Evolutionary conservation across 1,140 invertebrate genomes (phyloP).

Genomic region (Drosophila kikkawai): DNA sequence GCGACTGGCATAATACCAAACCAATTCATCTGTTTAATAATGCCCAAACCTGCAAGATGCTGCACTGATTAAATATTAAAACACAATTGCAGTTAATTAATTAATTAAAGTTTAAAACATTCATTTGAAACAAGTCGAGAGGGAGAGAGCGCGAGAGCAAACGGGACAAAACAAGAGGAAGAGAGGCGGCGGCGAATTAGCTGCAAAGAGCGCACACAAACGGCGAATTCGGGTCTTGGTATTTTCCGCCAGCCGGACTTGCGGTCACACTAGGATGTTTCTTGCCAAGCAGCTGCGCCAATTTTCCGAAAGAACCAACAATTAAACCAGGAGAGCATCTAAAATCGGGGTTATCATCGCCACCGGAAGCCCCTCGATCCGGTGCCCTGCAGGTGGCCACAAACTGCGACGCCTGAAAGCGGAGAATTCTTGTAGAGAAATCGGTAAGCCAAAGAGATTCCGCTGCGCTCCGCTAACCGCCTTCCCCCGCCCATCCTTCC

Average conservation of each 20-base stretch:
- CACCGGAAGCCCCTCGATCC: constrained; percentile 10
- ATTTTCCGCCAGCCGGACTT: neutral
- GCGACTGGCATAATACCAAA: neutral
- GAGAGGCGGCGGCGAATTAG: constrained; percentile 4
- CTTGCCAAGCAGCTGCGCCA: constrained; percentile 21
- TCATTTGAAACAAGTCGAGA: neutral
- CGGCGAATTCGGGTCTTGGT: neutral
- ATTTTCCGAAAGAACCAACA: constrained; percentile 29
- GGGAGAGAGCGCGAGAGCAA: neutral
- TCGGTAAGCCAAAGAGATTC: constrained; percentile 25
- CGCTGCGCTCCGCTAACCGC: neutral
- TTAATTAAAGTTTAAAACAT: constrained; percentile 5
- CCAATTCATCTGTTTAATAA: constrained; percentile 1
- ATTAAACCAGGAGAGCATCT: constrained; percentile 32
- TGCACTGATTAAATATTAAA: constrained; percentile 14
- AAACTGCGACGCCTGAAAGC: neutral
- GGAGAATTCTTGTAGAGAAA: constrained; percentile 3
- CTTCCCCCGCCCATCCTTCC: neutral
- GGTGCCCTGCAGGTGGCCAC: constrained; percentile 9
- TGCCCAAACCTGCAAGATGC: neutral
- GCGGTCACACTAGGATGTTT: constrained; percentile 7
- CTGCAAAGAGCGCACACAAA: neutral
- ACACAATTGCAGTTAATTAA: constrained; percentile 9
- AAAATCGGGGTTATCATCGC: constrained; percentile 1
- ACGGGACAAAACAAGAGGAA: neutral